These are phyloP conservation scores for Clavelina lepadiformis DNA, from an alignment of 23 tunicate genomes.

Conservation along the genomic window DNA sequence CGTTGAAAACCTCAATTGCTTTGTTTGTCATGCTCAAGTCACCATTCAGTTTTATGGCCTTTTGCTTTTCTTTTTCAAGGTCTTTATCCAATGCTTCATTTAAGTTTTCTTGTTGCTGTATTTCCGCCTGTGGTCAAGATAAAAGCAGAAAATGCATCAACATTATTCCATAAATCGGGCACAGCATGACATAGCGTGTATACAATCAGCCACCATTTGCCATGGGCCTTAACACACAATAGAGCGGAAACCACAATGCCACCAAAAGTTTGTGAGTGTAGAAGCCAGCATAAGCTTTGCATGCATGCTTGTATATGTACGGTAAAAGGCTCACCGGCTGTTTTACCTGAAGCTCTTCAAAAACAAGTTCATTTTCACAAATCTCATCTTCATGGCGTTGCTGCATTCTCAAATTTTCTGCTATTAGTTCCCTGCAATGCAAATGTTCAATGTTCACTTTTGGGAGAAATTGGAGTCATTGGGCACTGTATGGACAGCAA, in stretches of 20 bases:
- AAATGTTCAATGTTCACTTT: no score
- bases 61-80: conserved; percentile 27
- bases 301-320: no score
- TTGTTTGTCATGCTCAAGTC: conserved; percentile 2
- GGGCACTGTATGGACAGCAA: no score
- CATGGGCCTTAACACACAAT: no score
- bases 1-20: neutral
- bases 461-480: no score
- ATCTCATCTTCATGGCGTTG: conserved; percentile 19
- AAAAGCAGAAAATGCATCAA: neutral
- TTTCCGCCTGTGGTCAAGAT: conserved; percentile 12
- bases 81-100: conserved; percentile 20
- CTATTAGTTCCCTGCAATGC: neutral
- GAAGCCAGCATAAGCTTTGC: no score
- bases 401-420: neutral
- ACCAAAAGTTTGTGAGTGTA: no score
- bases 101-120: conserved; percentile 1
- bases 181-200: no score
- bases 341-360: conserved; percentile 59
- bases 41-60: neutral
- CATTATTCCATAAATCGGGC: no score
- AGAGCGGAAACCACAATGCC: no score
- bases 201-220: no score
- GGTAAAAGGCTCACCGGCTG: no score
- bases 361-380: conserved; percentile 13